Base-by-base conservation (phyloP, 2,888 invertebrate genomes). In the Tenthredo scrophulariae region DNA sequence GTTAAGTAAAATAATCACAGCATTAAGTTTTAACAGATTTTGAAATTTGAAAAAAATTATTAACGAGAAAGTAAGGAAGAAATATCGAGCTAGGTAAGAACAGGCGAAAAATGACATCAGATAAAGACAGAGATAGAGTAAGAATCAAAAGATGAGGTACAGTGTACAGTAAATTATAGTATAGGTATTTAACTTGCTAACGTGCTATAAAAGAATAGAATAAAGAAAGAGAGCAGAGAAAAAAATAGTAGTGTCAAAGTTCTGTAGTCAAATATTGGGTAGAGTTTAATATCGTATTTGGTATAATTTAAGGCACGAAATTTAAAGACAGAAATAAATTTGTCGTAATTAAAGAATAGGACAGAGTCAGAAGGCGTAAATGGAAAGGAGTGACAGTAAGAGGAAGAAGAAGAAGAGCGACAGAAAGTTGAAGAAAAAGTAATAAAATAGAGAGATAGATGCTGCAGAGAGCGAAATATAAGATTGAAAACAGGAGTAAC, bases 101-200 rank as follows among this genome's bases (percentile, higher is more conserved):
- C 18, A 65, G 18, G 86, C 0, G 84, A 86, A 87, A 75, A 86
- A 86, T 84, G 37, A 54, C 85, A 84, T 22, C 87, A 85, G 58
- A 74, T 65, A 85, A 84, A 86, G 26, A 79, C 65, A 65, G 86
- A 86, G 72, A 74, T 26, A 84, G 54, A 84, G 83, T 84, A 29
- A 84, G 54, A 87, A 77, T 86, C 84, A 86, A 84, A 67, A 65
- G 58, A 82, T 26, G 80, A 84, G 85, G 86, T 65, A 88, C 85
- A 84, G 83, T 58, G 85, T 86, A 86, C 85, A 85, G 77, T 54
- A 85, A 85, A 84, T 26, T 65, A 70, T 75, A 7, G 37, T 37
- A 62, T 7, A 13, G 33, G 67, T 67, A 33, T 33, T 33, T 33
- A 33, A 67, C 26, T 62, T 62, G 26, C 26, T 62, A 62, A 62